Percentiles rank a stretch among this genome's conserved stretches.
phyloP scores from a whole-genome alignment of 2,888 invertebrate genomes.

The Molanna angustata region DNA sequence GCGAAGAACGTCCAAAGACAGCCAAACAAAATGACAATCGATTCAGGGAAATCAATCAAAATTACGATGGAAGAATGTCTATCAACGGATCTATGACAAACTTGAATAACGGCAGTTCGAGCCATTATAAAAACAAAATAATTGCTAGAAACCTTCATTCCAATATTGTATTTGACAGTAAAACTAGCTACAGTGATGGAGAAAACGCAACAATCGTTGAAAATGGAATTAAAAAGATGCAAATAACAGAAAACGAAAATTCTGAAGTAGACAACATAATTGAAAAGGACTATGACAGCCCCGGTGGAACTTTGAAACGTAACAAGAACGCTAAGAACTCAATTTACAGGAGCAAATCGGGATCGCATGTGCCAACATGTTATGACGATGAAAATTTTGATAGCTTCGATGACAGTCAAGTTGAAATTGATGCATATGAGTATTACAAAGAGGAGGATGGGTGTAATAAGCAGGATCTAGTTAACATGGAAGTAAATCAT shows the following conservation, averaged over 20 bases:
- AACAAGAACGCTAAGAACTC: slow-evolving; percentile 27
- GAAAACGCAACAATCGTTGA: slow-evolving; percentile 18
- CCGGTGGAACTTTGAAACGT: slow-evolving; percentile 24
- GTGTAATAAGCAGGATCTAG: slow-evolving; percentile 1
- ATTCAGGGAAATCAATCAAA: background rate
- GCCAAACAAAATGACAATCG: slow-evolving; percentile 2
- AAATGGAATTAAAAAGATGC: slow-evolving; percentile 23
- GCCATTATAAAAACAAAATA: slow-evolving; percentile 17
- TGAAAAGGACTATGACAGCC: slow-evolving; percentile 14
- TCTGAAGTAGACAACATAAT: slow-evolving; percentile 11
- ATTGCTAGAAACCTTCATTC: slow-evolving; percentile 31
- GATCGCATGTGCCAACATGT: slow-evolving; percentile 31
- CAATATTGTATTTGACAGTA: slow-evolving; percentile 29
- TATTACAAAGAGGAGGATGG: slow-evolving; percentile 13
- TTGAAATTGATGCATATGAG: slow-evolving; percentile 27
- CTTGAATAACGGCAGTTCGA: background rate
- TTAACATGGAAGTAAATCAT: slow-evolving; percentile 11
- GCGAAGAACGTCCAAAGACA: slow-evolving; percentile 4
- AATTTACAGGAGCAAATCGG: slow-evolving; percentile 31
- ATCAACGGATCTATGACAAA: slow-evolving; percentile 7
- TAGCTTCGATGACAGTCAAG: slow-evolving; percentile 41
- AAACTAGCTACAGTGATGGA: slow-evolving; percentile 24
- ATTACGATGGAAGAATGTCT: background rate
- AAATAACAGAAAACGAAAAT: slow-evolving; percentile 16
- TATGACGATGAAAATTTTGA: slow-evolving; percentile 46